Percentiles rank a stretch among this genome's conserved stretches.
Conservation (phyloP, 2,113 vertebrate genomes). For the Numenius arquata region DNA sequence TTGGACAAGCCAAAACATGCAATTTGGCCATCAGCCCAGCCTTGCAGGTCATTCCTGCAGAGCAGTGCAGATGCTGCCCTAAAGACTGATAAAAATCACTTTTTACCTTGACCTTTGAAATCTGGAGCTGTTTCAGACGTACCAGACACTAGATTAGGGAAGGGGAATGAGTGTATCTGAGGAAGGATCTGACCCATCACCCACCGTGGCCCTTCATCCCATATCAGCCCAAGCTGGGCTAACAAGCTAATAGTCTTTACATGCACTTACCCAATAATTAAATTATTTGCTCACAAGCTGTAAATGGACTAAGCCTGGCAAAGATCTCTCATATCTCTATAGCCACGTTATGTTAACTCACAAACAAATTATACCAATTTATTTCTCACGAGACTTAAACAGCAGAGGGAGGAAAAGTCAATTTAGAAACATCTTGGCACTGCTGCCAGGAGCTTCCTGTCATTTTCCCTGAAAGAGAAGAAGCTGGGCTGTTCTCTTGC, state of each 20-base stretch:
- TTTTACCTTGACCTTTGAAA: background rate
- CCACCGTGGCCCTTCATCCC: background rate
- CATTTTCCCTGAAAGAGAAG: background rate
- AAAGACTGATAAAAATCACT: background rate
- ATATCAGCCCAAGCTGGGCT: background rate
- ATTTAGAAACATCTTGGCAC: background rate
- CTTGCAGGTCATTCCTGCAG: background rate
- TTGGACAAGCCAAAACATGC: background rate
- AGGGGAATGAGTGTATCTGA: background rate
- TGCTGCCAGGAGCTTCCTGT: background rate
- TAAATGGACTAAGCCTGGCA: background rate
- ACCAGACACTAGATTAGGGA: background rate
- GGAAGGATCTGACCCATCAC: background rate
- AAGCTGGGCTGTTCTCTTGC: background rate
- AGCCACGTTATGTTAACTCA: background rate
- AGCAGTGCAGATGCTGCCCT: background rate
- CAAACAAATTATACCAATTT: background rate
- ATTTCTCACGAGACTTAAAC: background rate
- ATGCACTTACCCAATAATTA: background rate
- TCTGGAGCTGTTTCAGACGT: accelerated
- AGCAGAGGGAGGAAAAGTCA: background rate
- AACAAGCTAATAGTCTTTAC: background rate
- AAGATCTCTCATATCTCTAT: background rate
- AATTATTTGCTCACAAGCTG: background rate
- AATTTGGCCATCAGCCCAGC: background rate